phyloP scores from a whole-genome alignment of 2,888 invertebrate genomes.

The Troides oblongomaculatus region DNA sequence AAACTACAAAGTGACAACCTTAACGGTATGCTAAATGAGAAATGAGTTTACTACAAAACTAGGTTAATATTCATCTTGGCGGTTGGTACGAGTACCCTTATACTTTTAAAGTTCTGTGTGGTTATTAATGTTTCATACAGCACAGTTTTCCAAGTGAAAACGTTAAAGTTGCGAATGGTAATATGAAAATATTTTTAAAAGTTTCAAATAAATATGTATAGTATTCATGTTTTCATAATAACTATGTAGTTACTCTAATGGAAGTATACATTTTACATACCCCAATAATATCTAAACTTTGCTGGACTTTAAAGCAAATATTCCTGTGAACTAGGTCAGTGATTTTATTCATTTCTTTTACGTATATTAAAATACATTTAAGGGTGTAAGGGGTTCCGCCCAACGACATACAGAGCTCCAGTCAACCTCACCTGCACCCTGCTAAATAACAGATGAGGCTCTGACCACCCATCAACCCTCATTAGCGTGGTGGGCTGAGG shows the following conservation, averaged over 20 bases:
- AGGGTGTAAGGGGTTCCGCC: too few relatives aligned
- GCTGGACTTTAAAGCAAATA: too few relatives aligned
- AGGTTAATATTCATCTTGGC: constrained; percentile 30
- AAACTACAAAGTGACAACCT: constrained; percentile 20
- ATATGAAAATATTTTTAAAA: constrained; percentile 21
- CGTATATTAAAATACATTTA: too few relatives aligned
- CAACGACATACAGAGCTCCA: too few relatives aligned
- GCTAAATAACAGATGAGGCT: too few relatives aligned
- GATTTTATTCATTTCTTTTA: too few relatives aligned
- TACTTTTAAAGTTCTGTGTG: constrained; percentile 29
- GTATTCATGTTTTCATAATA: not conserved
- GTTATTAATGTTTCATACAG: constrained; percentile 28
- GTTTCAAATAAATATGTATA: not conserved
- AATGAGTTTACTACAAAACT: constrained; percentile 30
- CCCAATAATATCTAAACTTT: too few relatives aligned
- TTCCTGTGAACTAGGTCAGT: too few relatives aligned
- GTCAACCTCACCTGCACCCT: too few relatives aligned
- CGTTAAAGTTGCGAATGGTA: constrained; percentile 17
- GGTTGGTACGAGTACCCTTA: constrained; percentile 24
- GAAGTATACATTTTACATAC: too few relatives aligned
- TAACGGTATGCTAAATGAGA: constrained; percentile 25
- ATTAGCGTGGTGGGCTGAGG: too few relatives aligned
- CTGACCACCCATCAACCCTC: too few relatives aligned
- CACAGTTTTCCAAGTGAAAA: constrained; percentile 21
- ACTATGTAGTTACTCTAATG: not conserved